A percentile compares a stretch with the other conserved stretches of the same genome.
These are phyloP conservation scores for Tigriopus californicus DNA, from an alignment of 2,888 invertebrate species.

Conservation along the genomic window DNA sequence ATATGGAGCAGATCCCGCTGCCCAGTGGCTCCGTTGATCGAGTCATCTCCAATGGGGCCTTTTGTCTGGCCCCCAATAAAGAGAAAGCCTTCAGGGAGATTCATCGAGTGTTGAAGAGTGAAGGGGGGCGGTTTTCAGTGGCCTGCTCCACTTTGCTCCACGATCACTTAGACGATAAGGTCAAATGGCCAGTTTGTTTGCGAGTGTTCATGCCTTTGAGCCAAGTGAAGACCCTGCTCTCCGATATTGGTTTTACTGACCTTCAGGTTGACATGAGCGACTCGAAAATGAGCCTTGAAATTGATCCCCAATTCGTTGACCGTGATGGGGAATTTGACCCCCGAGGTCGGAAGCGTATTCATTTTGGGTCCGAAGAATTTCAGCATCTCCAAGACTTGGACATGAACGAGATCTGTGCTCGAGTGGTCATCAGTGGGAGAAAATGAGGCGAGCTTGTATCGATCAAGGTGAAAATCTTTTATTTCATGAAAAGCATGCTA, in stretches of 20 bases:
- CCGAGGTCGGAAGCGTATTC: too few species aligned
- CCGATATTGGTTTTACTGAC: not conserved
- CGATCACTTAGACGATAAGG: not conserved
- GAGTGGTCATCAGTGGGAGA: too few species aligned
- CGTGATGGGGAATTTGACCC: too few species aligned
- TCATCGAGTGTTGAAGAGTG: not conserved
- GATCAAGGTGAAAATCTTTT: too few species aligned
- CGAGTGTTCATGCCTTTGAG: not conserved
- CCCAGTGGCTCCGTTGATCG: not conserved
- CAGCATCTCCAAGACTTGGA: too few species aligned
- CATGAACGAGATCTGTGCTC: too few species aligned
- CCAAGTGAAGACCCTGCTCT: not conserved
- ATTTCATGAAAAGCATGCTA: too few species aligned
- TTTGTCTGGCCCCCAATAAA: not conserved
- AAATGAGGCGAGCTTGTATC: too few species aligned
- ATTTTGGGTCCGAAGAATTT: too few species aligned
- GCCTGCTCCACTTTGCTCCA: not conserved
- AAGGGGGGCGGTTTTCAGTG: not conserved
- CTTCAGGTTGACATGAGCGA: not conserved
- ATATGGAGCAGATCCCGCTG: not conserved
- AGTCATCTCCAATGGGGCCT: not conserved
- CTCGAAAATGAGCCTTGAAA: not conserved
- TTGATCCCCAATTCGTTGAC: not conserved
- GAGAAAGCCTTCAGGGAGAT: not conserved
- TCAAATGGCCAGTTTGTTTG: not conserved